Conservation (phyloP, 2,888 invertebrate genomes). For the Cataglyphis rosenhaueri region DNA sequence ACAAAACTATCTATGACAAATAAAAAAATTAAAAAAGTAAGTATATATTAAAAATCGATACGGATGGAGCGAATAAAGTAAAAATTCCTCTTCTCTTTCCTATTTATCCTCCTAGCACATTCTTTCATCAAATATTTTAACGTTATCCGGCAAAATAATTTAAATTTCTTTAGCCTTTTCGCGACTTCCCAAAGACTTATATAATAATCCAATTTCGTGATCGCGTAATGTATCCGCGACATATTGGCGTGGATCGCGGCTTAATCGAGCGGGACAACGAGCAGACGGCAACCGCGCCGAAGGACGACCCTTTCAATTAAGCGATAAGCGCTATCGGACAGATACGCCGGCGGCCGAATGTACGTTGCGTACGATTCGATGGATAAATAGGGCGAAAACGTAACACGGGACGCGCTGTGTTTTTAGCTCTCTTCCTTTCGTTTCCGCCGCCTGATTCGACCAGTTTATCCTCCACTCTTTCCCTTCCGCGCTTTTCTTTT, state of each 20-base stretch:
- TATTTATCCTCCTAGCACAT: neutral
- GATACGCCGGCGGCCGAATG: slow-evolving; percentile 55
- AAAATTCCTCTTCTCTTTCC: neutral
- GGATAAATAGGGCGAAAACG: slow-evolving; percentile 57
- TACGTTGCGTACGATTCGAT: slow-evolving; percentile 57
- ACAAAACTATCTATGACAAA: neutral
- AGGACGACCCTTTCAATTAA: slow-evolving; percentile 77
- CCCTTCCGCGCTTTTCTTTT: slow-evolving; percentile 63
- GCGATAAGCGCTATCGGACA: slow-evolving; percentile 77
- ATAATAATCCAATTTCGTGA: slow-evolving; percentile 29
- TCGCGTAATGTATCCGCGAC: slow-evolving; percentile 60
- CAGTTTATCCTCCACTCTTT: slow-evolving; percentile 55
- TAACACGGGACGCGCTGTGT: slow-evolving; percentile 57
- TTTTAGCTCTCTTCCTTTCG: slow-evolving; percentile 47
- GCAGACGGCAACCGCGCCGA: slow-evolving; percentile 51
- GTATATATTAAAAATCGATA: neutral
- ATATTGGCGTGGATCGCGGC: slow-evolving; percentile 66
- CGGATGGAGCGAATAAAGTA: neutral
- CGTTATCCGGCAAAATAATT: neutral
- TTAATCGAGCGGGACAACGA: slow-evolving; percentile 71
- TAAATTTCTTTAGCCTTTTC: neutral
- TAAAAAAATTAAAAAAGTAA: neutral
- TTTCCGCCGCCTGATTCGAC: slow-evolving; percentile 15
- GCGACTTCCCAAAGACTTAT: neutral
- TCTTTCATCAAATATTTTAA: neutral